Evolutionary conservation across 2,113 vertebrate species (phyloP).

Genomic region (Opisthocomus hoazin): DNA sequence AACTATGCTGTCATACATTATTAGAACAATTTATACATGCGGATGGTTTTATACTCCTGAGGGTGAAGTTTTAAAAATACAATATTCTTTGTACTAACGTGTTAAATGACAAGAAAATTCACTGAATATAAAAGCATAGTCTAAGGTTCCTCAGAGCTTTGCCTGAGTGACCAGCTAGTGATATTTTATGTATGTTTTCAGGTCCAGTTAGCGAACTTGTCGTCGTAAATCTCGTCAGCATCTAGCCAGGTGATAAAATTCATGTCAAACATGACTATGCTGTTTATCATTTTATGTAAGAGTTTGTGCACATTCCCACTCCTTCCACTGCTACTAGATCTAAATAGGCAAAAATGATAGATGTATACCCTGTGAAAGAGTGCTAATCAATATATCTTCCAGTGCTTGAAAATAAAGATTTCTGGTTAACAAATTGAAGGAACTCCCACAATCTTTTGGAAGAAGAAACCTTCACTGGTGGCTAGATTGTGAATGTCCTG

Average conservation of each 20-base stretch:
- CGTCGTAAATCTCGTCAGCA: slow-evolving; percentile 38
- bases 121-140: background rate
- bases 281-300: slow-evolving; percentile 36
- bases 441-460: background rate
- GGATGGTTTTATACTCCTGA: background rate
- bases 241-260: slow-evolving; percentile 39
- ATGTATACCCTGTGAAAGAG: background rate
- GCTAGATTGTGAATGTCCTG: background rate
- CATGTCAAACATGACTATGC: background rate
- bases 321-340: background rate
- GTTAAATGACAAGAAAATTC: background rate
- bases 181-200: slow-evolving; percentile 9
- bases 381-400: background rate
- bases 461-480: background rate
- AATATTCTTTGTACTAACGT: background rate
- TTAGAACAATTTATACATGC: background rate
- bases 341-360: background rate
- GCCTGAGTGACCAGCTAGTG: background rate
- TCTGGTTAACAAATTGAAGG: background rate
- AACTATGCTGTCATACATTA: background rate
- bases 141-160: background rate
- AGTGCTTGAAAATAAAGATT: background rate
- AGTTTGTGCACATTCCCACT: background rate
- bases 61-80: slow-evolving; percentile 17
- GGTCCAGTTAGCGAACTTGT: background rate